A percentile compares a stretch with the other conserved stretches of the same genome.
phyloP scores from a whole-genome alignment of 2,797 vertebrate species.

The Sus cebifrons region DNA sequence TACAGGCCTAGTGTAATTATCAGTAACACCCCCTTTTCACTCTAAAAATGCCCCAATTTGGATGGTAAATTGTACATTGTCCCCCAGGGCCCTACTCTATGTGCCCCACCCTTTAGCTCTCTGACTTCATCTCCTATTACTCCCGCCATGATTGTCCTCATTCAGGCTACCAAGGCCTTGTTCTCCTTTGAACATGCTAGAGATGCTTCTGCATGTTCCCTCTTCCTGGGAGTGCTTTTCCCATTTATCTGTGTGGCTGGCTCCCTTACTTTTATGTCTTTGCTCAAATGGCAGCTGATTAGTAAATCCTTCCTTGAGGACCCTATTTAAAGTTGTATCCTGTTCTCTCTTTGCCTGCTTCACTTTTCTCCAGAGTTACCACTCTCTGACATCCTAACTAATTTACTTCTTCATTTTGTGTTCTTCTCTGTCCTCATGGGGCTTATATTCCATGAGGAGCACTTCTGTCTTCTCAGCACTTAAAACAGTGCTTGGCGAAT shows the following conservation, averaged over 20 bases:
- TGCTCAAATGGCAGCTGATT: neutral
- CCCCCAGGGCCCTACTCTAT: neutral
- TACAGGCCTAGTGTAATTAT: neutral
- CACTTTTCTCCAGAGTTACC: neutral
- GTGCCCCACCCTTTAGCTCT: neutral
- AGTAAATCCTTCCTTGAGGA: neutral
- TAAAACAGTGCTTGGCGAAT: neutral
- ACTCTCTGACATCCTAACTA: neutral
- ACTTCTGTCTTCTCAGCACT: neutral
- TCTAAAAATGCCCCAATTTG: neutral
- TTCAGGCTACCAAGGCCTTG: neutral
- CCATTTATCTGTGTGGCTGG: neutral
- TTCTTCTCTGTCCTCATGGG: neutral
- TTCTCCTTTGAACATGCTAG: neutral
- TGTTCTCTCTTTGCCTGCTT: neutral
- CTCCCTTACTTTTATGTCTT: neutral
- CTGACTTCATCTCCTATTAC: neutral
- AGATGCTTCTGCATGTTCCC: no score
- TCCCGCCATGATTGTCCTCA: neutral
- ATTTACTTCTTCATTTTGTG: neutral
- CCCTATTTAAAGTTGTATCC: neutral
- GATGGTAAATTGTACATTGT: neutral
- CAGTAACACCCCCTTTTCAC: neutral
- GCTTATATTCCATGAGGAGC: neutral
- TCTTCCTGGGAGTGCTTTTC: neutral